Percentiles rank a stretch among this genome's conserved stretches.
These are phyloP conservation scores for Pammene aurita DNA, from an alignment of 2,888 invertebrate genomes.

Conservation along the genomic window DNA sequence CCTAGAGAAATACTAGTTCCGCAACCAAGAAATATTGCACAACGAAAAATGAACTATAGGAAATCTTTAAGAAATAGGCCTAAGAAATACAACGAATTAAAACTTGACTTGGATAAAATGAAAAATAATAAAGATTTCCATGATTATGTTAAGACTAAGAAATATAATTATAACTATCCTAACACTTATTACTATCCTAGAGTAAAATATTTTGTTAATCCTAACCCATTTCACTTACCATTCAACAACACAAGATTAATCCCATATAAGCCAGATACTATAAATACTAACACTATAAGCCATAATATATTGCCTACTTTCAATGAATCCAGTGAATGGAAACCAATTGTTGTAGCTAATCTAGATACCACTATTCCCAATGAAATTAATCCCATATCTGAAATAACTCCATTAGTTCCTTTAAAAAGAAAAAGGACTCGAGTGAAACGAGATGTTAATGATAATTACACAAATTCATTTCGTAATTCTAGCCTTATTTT, in stretches of 20 bases:
- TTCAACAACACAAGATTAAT: slow-evolving; percentile 65
- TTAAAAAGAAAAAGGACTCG: slow-evolving; percentile 36
- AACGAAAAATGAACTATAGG: slow-evolving; percentile 69
- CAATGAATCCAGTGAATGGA: slow-evolving; percentile 66
- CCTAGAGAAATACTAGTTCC: slow-evolving; percentile 71
- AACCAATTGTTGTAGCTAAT: slow-evolving; percentile 64
- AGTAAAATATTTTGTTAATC: slow-evolving; percentile 71
- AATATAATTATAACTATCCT: slow-evolving; percentile 76
- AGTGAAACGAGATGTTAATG: slow-evolving; percentile 19
- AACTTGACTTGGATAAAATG: slow-evolving; percentile 69
- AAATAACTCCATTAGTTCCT: slow-evolving; percentile 29
- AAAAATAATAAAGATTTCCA: slow-evolving; percentile 75
- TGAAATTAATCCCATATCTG: slow-evolving; percentile 45
- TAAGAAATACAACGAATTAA: slow-evolving; percentile 72
- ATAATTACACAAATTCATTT: slow-evolving; percentile 11
- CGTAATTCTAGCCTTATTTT: slow-evolving; percentile 31
- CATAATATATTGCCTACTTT: slow-evolving; percentile 44
- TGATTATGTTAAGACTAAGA: slow-evolving; percentile 76
- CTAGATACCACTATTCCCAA: slow-evolving; percentile 49
- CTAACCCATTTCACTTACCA: slow-evolving; percentile 58
- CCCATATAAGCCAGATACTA: slow-evolving; percentile 57
- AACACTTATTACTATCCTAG: slow-evolving; percentile 75
- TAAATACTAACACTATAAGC: slow-evolving; percentile 49
- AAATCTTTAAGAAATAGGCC: slow-evolving; percentile 61
- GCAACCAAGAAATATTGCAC: slow-evolving; percentile 74